phyloP scores from a whole-genome alignment of 2,888 invertebrate genomes.

The Amphiduros pacificus region DNA sequence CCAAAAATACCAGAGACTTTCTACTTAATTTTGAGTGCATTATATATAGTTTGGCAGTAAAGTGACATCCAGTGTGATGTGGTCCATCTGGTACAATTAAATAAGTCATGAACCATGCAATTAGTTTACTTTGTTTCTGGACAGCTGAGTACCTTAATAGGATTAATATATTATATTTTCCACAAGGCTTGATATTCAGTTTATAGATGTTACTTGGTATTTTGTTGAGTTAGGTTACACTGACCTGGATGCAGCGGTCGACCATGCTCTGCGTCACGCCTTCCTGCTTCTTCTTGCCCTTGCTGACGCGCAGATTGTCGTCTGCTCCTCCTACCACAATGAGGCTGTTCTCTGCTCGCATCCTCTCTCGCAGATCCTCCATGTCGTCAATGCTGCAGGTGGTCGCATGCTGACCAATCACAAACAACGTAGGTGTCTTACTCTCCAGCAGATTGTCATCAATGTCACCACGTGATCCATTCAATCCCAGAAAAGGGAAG shows the following conservation, averaged over 20 bases:
- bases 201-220: no score
- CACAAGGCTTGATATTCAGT: no score
- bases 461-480: slow-evolving; percentile 74
- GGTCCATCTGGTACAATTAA: no score
- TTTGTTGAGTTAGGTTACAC: no score
- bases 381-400: slow-evolving; percentile 71
- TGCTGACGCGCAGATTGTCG: slow-evolving; percentile 72
- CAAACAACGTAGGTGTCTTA: slow-evolving; percentile 75
- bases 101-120: neutral
- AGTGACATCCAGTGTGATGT: no score
- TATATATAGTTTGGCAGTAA: no score
- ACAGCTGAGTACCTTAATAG: no score
- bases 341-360: slow-evolving; percentile 76
- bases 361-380: slow-evolving; percentile 69
- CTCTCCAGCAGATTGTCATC: slow-evolving; percentile 76
- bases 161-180: no score
- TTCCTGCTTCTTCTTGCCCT: slow-evolving; percentile 72
- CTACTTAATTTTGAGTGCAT: no score
- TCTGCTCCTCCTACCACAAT: slow-evolving; percentile 81
- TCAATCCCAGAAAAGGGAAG: slow-evolving; percentile 74
- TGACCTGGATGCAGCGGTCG: slow-evolving; percentile 73
- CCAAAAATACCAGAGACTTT: no score
- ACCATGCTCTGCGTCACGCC: slow-evolving; percentile 79
- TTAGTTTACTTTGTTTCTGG: no score
- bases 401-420: slow-evolving; percentile 74